phyloP scores from a whole-genome alignment of 2,888 invertebrate genomes.

The Drosophila siamana region DNA sequence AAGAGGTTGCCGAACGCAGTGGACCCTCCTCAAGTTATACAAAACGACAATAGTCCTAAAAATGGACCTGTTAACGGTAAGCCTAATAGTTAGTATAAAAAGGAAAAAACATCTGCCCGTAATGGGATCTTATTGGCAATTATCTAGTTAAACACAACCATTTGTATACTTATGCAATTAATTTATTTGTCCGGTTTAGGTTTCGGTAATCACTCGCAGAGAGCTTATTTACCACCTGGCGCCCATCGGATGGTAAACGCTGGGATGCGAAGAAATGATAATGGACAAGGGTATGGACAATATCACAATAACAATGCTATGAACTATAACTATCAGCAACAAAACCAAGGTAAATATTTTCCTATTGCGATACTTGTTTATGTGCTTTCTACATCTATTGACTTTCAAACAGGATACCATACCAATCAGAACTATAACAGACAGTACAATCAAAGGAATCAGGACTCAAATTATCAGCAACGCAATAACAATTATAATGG shows the following conservation, averaged over 20 bases:
- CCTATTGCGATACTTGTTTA: background rate
- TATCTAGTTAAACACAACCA: background rate
- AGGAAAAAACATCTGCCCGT: background rate
- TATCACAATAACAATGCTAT: slow-evolving; percentile 84
- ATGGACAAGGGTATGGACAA: slow-evolving; percentile 79
- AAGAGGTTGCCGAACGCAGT: slow-evolving; percentile 88
- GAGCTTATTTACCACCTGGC: slow-evolving; percentile 88
- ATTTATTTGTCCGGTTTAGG: slow-evolving; percentile 82
- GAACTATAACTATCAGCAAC: slow-evolving; percentile 44
- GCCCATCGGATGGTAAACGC: slow-evolving; percentile 90
- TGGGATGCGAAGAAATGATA: slow-evolving; percentile 33
- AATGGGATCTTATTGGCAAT: background rate
- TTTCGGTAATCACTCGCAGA: slow-evolving; percentile 88
- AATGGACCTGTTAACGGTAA: slow-evolving; percentile 91
- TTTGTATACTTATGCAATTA: background rate
- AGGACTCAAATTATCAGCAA: slow-evolving; percentile 40
- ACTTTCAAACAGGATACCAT: slow-evolving; percentile 27
- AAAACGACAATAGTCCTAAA: slow-evolving; percentile 91
- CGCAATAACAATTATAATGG: slow-evolving; percentile 39
- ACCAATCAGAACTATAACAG: slow-evolving; percentile 44
- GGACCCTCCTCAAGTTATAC: slow-evolving; percentile 91
- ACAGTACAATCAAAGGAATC: slow-evolving; percentile 38
- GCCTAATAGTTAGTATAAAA: background rate
- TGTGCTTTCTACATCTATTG: slow-evolving; percentile 5
- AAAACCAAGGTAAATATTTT: slow-evolving; percentile 36